A percentile compares a stretch with the other conserved stretches of the same genome.
Evolutionary conservation across 2,888 invertebrate species (phyloP).

Genomic region (Meganola albula): DNA sequence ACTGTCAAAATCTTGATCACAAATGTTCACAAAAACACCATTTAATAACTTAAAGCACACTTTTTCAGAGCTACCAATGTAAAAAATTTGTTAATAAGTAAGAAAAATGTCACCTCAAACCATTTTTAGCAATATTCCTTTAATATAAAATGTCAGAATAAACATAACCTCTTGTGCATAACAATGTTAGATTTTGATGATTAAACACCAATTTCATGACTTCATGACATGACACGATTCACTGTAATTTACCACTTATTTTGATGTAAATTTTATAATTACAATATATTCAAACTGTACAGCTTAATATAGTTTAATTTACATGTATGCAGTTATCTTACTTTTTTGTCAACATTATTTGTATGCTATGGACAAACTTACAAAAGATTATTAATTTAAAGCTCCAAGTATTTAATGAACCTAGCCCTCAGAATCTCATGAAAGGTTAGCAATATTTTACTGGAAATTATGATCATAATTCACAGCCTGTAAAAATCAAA

Average conservation of each 20-base stretch:
- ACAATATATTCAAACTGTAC: no score
- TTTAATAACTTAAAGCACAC: conserved; percentile 38
- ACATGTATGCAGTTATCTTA: no score
- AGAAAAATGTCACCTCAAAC: conserved; percentile 41
- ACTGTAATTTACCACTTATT: not conserved
- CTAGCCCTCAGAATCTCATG: no score
- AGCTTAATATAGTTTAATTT: no score
- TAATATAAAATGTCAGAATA: conserved; percentile 22
- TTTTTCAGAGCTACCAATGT: conserved; percentile 20
- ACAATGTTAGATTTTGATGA: conserved; percentile 18
- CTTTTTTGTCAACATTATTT: no score
- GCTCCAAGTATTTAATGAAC: no score
- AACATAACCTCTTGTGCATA: conserved; percentile 57
- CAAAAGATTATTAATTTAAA: no score
- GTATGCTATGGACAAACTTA: no score
- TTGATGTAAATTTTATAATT: not conserved
- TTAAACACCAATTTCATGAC: conserved; percentile 9
- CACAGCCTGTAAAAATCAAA: no score
- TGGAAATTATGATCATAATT: no score
- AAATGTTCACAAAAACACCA: conserved; percentile 68
- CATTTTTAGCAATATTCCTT: conserved; percentile 68
- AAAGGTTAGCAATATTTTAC: no score
- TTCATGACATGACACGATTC: not conserved
- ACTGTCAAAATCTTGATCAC: conserved; percentile 71
- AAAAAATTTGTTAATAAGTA: conserved; percentile 30